Evolutionary conservation across 2,888 invertebrate species (phyloP).

Genomic region (Pammene aurita): DNA sequence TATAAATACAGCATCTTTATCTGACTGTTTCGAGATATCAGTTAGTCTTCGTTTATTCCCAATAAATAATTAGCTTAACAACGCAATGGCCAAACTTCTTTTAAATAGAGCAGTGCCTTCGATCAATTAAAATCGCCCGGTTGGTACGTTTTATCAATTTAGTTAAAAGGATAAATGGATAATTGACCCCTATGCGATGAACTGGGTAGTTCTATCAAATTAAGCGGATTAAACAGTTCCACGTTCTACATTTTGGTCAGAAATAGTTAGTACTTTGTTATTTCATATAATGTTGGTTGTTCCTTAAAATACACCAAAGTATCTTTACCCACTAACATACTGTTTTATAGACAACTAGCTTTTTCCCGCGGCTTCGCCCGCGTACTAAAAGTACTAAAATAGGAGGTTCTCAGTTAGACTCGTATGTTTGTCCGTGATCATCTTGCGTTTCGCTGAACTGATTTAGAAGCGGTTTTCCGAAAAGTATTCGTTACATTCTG

Average conservation of each 20-base stretch:
- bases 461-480: no score
- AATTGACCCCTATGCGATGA: slow-evolving; percentile 81
- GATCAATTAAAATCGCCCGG: slow-evolving; percentile 80
- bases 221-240: slow-evolving; percentile 74
- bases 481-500: no score
- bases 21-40: neutral
- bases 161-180: slow-evolving; percentile 83
- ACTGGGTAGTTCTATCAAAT: slow-evolving; percentile 74
- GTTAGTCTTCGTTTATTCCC: slow-evolving; percentile 40
- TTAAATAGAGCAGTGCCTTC: slow-evolving; percentile 71
- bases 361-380: no score
- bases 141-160: slow-evolving; percentile 82
- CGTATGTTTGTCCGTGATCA: no score
- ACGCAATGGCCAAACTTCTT: slow-evolving; percentile 65
- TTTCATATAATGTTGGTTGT: no score
- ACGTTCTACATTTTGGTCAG: slow-evolving; percentile 58
- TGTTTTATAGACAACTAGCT: no score
- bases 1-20: neutral
- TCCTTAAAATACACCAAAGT: no score
- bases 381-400: no score
- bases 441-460: no score
- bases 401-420: no score
- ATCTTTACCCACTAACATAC: no score
- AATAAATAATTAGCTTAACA: slow-evolving; percentile 59
- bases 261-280: neutral